These are phyloP conservation scores for Cassiopea andromeda DNA, from an alignment of 30 jellyfish, hydroid and myxozoan genomes.

Conservation along the genomic window DNA sequence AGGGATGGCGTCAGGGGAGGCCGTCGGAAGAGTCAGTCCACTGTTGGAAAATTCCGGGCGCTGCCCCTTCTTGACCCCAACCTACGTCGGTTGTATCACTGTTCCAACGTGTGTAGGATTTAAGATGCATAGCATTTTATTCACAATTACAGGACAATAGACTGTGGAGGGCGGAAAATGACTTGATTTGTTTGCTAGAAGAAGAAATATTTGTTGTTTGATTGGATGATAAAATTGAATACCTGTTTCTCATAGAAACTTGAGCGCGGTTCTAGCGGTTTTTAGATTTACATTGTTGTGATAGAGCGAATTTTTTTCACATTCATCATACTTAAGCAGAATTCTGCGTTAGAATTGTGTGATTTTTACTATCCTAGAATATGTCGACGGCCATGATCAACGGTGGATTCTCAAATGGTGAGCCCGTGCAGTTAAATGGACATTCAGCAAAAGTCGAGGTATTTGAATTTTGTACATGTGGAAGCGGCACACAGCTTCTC, in stretches of 20 bases:
- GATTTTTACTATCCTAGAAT: not conserved
- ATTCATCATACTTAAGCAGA: not conserved
- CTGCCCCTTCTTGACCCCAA: too few relatives aligned
- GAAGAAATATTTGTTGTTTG: too few relatives aligned
- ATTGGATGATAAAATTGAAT: too few relatives aligned
- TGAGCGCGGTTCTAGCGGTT: too few relatives aligned
- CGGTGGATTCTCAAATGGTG: conserved; percentile 39
- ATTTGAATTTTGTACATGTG: not conserved
- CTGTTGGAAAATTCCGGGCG: not conserved
- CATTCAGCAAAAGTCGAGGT: not conserved
- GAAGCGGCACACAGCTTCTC: too few relatives aligned
- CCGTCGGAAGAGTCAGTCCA: not conserved
- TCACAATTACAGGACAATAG: too few relatives aligned
- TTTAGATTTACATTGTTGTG: not conserved
- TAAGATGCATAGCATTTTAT: too few relatives aligned
- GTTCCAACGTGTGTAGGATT: too few relatives aligned
- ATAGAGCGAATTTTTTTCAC: not conserved
- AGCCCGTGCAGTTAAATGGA: conserved; percentile 3
- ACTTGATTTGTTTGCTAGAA: too few relatives aligned
- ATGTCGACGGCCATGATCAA: conserved; percentile 61
- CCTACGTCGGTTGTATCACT: too few relatives aligned
- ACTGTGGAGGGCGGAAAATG: too few relatives aligned
- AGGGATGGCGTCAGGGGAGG: not conserved
- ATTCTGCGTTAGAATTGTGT: not conserved
- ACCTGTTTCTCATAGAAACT: too few relatives aligned